Conservation (phyloP, 2,888 invertebrate species). For the Alentia gelatinosa region DNA sequence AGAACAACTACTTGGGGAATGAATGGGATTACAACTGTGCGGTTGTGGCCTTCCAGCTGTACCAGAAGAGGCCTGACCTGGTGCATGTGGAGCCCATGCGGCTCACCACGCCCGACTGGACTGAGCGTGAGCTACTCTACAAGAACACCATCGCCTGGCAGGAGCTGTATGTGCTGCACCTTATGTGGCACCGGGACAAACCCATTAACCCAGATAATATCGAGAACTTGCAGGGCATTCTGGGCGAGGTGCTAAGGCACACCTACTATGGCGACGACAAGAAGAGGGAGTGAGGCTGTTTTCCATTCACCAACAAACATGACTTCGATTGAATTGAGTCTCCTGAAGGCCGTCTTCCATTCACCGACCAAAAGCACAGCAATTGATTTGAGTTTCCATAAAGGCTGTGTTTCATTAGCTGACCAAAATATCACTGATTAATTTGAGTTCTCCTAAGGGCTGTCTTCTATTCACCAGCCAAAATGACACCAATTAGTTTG, state of each 20-base stretch:
- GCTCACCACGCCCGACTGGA: constrained; percentile 42
- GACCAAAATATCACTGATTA: no score
- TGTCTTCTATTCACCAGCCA: no score
- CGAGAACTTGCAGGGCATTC: background rate
- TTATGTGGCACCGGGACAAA: background rate
- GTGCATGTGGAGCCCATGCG: background rate
- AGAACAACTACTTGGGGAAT: background rate
- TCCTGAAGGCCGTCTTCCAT: no score
- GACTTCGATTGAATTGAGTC: no score
- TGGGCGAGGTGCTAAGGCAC: background rate
- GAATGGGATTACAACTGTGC: constrained; percentile 49
- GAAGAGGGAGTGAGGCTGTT: no score
- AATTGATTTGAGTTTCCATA: no score
- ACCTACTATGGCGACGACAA: constrained; percentile 13
- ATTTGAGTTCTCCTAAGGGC: no score
- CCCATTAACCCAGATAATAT: constrained; percentile 10
- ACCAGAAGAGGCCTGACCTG: constrained; percentile 2
- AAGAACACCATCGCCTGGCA: constrained; percentile 11
- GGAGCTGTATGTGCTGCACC: constrained; percentile 18
- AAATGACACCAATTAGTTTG: no score
- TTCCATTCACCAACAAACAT: no score
- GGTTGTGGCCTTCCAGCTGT: background rate
- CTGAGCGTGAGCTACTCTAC: background rate
- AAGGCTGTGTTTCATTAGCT: no score
- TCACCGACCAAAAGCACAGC: no score